Evolutionary conservation across 2,113 vertebrate species (phyloP), one percentile per base, ranked within the genome.

Genomic region (Zeus faber): DNA sequence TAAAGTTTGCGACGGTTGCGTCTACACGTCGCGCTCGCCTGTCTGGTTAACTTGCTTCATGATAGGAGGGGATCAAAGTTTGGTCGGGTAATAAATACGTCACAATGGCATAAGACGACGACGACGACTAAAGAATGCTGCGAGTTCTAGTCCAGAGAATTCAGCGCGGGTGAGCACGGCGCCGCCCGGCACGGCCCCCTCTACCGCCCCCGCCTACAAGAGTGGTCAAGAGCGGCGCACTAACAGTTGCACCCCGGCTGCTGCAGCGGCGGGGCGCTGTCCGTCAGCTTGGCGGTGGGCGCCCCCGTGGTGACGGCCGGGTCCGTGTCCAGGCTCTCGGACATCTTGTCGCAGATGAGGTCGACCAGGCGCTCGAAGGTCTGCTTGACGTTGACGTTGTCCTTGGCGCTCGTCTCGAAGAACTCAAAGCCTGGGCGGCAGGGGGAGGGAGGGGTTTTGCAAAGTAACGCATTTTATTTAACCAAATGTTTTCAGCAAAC

Each of bases 301-400:
- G 90, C 94, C 64, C 92, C 91, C 2, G 93, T 91, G 57, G 91
- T 82, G 78, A 89, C 82, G 33, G 91, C 86, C 10, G 95, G 91
- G 70, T 97, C 93, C 0, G 69, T 88, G 83, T 98, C 97, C 87
- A 96, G 65, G 54, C 93, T 97, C 86, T 98, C 95, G 0, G 94
- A 96, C 95, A 98, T 98, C 84, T 95, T 97, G 84, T 98, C 95
- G 1, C 96, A 99, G 88, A 99, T 99, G 79, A 98, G 92, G 77
- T 98, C 96, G 49, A 99, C 94, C 0, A 99, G 93, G 39, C 89
- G 90, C 71, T 98, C 96, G 40, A 99, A 99, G 0, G 94, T 97
- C 88, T 99, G 97, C 91, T 96, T 96, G 79, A 99, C 92, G 0
- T 98, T 98, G 73, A 98, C 70, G 86, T 98, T 97, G 83, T 98